A percentile compares a stretch with the other conserved stretches of the same genome.
These are phyloP conservation scores for Carterocephalus palaemon DNA, from an alignment of 2,888 invertebrate species.

Conservation along the genomic window DNA sequence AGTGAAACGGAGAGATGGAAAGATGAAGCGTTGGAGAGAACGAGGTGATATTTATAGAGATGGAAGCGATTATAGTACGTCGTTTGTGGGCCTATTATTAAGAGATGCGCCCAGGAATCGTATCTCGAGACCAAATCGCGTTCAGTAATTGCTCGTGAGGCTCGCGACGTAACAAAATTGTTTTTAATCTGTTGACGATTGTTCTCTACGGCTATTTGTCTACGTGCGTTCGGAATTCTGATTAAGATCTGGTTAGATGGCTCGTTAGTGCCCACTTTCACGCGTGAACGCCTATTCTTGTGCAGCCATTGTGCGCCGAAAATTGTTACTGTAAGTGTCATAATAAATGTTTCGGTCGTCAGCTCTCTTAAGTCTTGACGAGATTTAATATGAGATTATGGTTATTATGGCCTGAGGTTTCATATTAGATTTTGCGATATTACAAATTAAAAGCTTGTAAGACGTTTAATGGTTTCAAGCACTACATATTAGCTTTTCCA, in stretches of 20 bases:
- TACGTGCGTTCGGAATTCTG: conserved; percentile 58
- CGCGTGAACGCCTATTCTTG: conserved; percentile 39
- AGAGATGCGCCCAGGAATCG: conserved; percentile 65
- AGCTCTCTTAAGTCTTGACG: conserved; percentile 9
- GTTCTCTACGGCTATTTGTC: conserved; percentile 75
- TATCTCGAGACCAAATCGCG: conserved; percentile 65
- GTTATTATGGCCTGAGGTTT: neutral
- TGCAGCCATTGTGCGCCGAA: conserved; percentile 22
- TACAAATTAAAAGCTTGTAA: no score
- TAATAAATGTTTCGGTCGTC: conserved; percentile 18
- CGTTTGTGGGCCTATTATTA: conserved; percentile 68
- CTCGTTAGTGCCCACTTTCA: conserved; percentile 55
- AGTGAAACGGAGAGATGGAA: conserved; percentile 42
- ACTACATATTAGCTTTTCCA: no score
- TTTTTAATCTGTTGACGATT: conserved; percentile 73
- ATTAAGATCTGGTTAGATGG: conserved; percentile 56
- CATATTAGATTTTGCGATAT: no score
- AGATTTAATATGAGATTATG: conserved; percentile 14
- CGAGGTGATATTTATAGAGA: conserved; percentile 46
- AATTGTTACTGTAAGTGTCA: conserved; percentile 25
- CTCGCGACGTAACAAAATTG: conserved; percentile 70
- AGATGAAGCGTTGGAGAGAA: conserved; percentile 41
- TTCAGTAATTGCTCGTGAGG: conserved; percentile 71
- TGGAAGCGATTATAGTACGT: conserved; percentile 52
- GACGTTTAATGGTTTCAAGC: no score